phyloP scores from a whole-genome alignment of 1,140 invertebrate species.

The Trachymyrmex cornetzi region DNA sequence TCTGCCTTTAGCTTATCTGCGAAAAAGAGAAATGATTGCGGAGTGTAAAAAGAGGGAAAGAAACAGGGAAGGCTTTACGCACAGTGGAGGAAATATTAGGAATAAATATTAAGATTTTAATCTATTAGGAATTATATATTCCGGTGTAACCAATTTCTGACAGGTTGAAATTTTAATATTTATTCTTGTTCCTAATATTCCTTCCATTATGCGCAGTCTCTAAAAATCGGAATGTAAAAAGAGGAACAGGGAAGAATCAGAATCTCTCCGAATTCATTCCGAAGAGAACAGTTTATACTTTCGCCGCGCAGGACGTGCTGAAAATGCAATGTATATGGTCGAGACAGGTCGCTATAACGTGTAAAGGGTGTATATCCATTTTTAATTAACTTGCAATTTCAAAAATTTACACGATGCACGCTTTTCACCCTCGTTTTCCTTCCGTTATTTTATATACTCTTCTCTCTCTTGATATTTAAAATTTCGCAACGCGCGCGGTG shows the following conservation, averaged over 20 bases:
- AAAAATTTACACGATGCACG: not conserved
- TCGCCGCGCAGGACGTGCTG: not conserved
- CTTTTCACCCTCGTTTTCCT: not conserved
- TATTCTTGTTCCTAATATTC: no score
- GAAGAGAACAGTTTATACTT: not conserved
- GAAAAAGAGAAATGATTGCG: constrained; percentile 65
- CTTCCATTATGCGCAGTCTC: no score
- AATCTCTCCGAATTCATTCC: not conserved
- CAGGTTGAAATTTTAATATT: no score
- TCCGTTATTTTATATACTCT: not conserved
- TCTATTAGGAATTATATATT: no score
- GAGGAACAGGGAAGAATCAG: not conserved
- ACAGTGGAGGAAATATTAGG: no score
- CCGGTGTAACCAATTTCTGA: no score
- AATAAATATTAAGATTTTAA: no score
- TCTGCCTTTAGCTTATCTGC: constrained; percentile 98
- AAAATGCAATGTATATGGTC: not conserved
- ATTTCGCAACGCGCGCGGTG: not conserved
- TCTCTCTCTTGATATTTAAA: not conserved
- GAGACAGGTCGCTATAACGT: not conserved
- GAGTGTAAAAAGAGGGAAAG: not conserved
- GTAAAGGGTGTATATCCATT: not conserved
- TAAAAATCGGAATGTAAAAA: not conserved
- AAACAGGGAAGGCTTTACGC: no score
- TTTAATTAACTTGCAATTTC: constrained; percentile 11